Conservation (phyloP, 1,140 invertebrate species). For the Aphaenogaster ashmeadi region DNA sequence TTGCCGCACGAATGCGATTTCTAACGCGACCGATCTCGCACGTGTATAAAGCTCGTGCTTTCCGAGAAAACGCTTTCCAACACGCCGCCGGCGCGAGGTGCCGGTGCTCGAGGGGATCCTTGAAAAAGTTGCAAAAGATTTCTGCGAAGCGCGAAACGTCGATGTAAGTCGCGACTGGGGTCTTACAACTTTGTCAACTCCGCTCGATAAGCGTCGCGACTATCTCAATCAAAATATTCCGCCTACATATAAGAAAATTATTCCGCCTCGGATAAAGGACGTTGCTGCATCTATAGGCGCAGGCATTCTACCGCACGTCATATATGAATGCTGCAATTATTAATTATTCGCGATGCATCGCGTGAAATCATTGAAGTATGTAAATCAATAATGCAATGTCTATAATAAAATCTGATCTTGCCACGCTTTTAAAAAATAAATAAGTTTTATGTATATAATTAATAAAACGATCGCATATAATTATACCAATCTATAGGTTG, state of each 20-base stretch:
- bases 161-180: background rate
- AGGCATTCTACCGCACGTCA: background rate
- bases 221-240: constrained; percentile 53
- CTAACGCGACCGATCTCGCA: background rate
- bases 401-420: background rate
- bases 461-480: background rate
- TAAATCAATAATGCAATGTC: background rate
- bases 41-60: constrained; percentile 40
- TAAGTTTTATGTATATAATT: background rate
- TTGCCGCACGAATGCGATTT: constrained; percentile 43
- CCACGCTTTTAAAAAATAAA: background rate
- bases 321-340: background rate
- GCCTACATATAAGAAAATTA: constrained; percentile 39
- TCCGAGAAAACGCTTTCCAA: constrained; percentile 23
- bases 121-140: constrained; percentile 56
- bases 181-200: constrained; percentile 35
- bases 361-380: background rate
- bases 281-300: background rate
- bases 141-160: constrained; percentile 33
- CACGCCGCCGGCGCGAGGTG: background rate
- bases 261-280: constrained; percentile 22
- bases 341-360: constrained; percentile 14
- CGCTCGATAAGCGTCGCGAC: constrained; percentile 29
- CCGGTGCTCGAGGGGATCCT: constrained; percentile 31
- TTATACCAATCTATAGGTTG: background rate